Percentiles rank a stretch among this genome's conserved stretches.
Evolutionary conservation across 2,113 vertebrate genomes (phyloP).

Genomic region (Blennius ocellaris): DNA sequence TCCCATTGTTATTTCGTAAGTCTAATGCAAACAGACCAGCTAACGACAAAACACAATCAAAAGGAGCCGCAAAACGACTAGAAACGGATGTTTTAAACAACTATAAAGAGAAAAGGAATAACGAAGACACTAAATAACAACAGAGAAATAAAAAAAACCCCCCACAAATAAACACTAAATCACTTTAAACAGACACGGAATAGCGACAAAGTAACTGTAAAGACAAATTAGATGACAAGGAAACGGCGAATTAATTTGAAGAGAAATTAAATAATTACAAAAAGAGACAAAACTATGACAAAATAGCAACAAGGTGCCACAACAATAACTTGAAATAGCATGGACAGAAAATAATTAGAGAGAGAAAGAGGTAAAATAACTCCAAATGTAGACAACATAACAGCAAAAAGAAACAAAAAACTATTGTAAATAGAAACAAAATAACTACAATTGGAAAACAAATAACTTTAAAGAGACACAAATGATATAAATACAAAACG

Average conservation of each 20-base stretch:
- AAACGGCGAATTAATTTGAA: not conserved
- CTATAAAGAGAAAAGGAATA: not conserved
- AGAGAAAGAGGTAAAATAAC: not conserved
- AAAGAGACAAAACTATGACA: not conserved
- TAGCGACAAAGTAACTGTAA: not conserved
- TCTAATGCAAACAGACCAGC: not conserved
- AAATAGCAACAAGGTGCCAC: too few relatives aligned
- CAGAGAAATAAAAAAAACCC: not conserved
- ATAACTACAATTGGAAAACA: too few relatives aligned
- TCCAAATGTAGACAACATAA: not conserved
- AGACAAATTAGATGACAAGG: not conserved
- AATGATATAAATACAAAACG: too few relatives aligned
- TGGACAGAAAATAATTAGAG: too few relatives aligned
- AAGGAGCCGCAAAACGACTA: not conserved
- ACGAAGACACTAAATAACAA: not conserved
- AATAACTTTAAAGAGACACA: too few relatives aligned
- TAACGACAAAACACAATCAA: not conserved
- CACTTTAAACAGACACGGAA: not conserved
- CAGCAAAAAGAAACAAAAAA: not conserved
- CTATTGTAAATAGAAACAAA: too few relatives aligned
- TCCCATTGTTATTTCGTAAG: too few relatives aligned
- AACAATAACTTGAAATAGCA: too few relatives aligned
- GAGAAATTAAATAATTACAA: not conserved
- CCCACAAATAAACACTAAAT: not conserved
- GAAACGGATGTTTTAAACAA: not conserved